Percentiles rank a stretch among this genome's conserved stretches.
These are phyloP conservation scores for Panurus biarmicus DNA, from an alignment of 2,113 vertebrate species.

Conservation along the genomic window DNA sequence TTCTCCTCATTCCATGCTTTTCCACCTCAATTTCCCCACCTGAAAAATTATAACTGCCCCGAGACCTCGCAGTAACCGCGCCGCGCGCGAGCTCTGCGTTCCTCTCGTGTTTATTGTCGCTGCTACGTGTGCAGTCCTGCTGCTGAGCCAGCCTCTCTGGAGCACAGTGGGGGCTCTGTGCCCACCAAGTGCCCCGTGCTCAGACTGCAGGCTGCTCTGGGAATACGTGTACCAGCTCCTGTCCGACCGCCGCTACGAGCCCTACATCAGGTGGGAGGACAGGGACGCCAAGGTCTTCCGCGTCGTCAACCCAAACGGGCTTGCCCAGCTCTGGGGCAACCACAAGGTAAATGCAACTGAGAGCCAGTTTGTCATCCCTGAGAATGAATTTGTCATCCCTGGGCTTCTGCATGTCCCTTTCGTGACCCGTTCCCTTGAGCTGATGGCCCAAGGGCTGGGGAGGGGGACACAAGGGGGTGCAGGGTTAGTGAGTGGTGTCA, in stretches of 20 bases:
- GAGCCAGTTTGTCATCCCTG: background rate
- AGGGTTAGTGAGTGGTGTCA: background rate
- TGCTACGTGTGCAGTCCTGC: accelerated
- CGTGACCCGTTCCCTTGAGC: accelerated
- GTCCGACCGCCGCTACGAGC: constrained; percentile 78
- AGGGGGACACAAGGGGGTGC: background rate
- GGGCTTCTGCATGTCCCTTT: background rate
- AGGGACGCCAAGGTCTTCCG: constrained; percentile 76
- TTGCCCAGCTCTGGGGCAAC: constrained; percentile 90
- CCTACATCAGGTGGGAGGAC: constrained; percentile 86
- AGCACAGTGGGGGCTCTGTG: background rate
- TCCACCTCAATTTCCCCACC: background rate
- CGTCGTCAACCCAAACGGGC: constrained; percentile 82
- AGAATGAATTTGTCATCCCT: background rate
- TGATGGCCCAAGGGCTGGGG: background rate
- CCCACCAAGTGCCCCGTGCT: accelerated
- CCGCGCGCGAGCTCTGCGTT: background rate
- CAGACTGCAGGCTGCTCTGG: constrained; percentile 88
- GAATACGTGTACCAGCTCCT: constrained; percentile 87
- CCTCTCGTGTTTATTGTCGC: accelerated
- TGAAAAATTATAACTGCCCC: background rate
- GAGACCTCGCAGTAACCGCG: background rate
- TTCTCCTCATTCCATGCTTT: background rate
- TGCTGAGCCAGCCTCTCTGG: background rate
- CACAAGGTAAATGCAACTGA: constrained; percentile 77